Percentiles rank a stretch among this genome's conserved stretches.
phyloP scores from a whole-genome alignment of 2,888 invertebrate species.

The Escarpia spicata region DNA sequence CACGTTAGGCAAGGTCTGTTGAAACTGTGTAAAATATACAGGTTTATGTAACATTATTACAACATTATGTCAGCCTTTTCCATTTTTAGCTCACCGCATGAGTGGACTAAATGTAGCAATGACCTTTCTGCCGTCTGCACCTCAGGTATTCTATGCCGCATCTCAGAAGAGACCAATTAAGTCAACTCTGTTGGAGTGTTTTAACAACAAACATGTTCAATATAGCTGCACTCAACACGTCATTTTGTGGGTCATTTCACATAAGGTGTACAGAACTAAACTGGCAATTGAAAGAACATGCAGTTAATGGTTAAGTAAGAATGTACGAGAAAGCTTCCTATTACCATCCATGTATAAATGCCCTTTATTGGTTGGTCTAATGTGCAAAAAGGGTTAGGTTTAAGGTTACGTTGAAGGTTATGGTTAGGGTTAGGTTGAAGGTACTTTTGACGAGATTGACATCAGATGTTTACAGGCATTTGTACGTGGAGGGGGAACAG shows the following conservation, averaged over 20 bases:
- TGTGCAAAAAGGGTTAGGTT: no score
- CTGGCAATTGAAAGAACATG: background rate
- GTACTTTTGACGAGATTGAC: no score
- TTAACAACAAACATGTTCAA: background rate
- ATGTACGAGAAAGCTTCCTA: no score
- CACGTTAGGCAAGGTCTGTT: no score
- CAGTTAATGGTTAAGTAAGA: background rate
- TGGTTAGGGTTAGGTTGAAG: no score
- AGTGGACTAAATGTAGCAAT: background rate
- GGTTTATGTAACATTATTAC: background rate
- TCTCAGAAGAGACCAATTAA: background rate
- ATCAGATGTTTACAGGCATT: no score
- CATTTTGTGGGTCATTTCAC: constrained; percentile 1
- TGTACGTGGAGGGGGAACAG: no score
- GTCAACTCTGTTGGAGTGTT: background rate
- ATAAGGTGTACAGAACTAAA: background rate
- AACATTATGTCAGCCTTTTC: background rate
- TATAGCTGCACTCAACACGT: background rate
- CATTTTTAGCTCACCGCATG: background rate
- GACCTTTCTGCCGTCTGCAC: background rate
- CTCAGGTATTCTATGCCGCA: background rate
- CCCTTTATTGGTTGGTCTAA: no score
- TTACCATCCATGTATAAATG: no score
- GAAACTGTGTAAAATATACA: no score
- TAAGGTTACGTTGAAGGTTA: no score